Evolutionary conservation across 2,797 vertebrate species (phyloP).

Genomic region (Coreius guichenoti): DNA sequence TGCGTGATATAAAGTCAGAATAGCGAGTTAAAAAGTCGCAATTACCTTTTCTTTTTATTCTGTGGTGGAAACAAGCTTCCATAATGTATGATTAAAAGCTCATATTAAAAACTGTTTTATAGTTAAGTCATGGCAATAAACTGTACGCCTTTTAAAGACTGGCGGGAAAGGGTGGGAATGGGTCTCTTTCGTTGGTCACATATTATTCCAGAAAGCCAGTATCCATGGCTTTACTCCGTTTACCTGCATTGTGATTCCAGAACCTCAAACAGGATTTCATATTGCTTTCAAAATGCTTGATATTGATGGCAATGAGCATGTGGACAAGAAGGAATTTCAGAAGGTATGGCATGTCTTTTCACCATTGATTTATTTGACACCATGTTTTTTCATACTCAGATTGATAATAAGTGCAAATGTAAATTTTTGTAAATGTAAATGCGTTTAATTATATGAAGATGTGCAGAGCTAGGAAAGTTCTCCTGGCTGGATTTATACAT

Average conservation of each 20-base stretch:
- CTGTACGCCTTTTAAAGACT: too few relatives aligned
- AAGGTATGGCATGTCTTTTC: conserved; percentile 80
- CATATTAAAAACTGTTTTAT: too few relatives aligned
- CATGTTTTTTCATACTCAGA: background rate
- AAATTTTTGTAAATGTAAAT: conserved; percentile 4
- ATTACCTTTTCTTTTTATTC: too few relatives aligned
- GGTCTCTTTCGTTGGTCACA: background rate
- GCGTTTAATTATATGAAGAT: background rate
- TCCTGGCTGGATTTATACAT: background rate
- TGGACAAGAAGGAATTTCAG: conserved; percentile 95
- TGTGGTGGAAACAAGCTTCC: too few relatives aligned
- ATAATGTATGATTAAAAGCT: too few relatives aligned
- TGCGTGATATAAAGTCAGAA: too few relatives aligned
- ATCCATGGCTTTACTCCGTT: background rate
- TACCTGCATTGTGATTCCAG: conserved; percentile 76
- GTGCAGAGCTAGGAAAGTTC: background rate
- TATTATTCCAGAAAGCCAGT: background rate
- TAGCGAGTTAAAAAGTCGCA: too few relatives aligned
- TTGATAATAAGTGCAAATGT: background rate
- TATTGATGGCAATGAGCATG: conserved; percentile 93
- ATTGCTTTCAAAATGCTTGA: conserved; percentile 99
- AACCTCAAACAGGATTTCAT: conserved; percentile 91
- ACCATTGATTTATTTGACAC: background rate
- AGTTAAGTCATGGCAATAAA: too few relatives aligned
- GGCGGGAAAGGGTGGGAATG: too few relatives aligned